phyloP scores from a whole-genome alignment of 2,888 invertebrate genomes.

The Synanthedon formicaeformis region DNA sequence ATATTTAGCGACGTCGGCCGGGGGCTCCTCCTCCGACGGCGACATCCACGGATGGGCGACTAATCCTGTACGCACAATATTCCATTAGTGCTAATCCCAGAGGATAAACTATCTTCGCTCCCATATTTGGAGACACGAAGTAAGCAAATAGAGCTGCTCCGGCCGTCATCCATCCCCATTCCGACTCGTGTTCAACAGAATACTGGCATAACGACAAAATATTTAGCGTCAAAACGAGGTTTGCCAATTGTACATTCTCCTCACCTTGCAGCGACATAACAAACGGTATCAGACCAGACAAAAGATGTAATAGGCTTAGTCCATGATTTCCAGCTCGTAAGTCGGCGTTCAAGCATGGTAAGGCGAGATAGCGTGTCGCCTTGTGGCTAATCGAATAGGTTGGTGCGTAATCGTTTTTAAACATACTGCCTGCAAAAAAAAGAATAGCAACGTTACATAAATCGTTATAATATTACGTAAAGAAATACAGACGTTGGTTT shows the following conservation, averaged over 20 bases:
- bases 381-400: slow-evolving; percentile 32
- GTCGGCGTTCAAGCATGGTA: slow-evolving; percentile 52
- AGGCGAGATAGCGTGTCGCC: slow-evolving; percentile 39
- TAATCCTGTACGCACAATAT: slow-evolving; percentile 42
- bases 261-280: slow-evolving; percentile 30
- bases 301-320: slow-evolving; percentile 30
- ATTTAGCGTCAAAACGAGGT: slow-evolving; percentile 38
- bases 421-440: slow-evolving; percentile 26
- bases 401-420: slow-evolving; percentile 33
- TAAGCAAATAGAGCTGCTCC: slow-evolving; percentile 38
- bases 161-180: slow-evolving; percentile 49
- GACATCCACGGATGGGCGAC: slow-evolving; percentile 9
- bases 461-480: neutral
- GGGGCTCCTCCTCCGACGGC: neutral
- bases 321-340: slow-evolving; percentile 23
- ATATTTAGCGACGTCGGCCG: neutral
- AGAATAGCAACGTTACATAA: neutral
- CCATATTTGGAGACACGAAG: slow-evolving; percentile 22
- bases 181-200: slow-evolving; percentile 23
- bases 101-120: slow-evolving; percentile 35
- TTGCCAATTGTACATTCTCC: slow-evolving; percentile 34
- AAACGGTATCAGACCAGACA: slow-evolving; percentile 48
- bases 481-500: neutral
- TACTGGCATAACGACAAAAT: slow-evolving; percentile 36
- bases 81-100: slow-evolving; percentile 39